These are phyloP conservation scores for Drosophila micromelanica DNA, from an alignment of 1,140 invertebrate genomes.

Conservation along the genomic window DNA sequence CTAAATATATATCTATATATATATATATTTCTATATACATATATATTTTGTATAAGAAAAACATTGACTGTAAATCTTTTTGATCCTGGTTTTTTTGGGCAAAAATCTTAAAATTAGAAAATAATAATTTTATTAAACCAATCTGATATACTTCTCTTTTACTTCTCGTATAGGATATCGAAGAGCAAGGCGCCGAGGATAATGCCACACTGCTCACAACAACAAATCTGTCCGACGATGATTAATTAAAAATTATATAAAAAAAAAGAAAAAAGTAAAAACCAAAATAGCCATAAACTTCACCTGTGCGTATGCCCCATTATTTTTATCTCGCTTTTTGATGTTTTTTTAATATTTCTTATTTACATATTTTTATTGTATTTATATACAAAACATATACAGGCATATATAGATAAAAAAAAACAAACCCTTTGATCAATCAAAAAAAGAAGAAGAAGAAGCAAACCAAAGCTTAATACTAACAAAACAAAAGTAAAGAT, in stretches of 20 bases:
- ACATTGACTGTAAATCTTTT: constrained; percentile 6
- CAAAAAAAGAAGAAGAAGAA: background rate
- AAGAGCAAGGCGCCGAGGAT: constrained; percentile 79
- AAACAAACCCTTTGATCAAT: constrained; percentile 20
- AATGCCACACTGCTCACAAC: constrained; percentile 81
- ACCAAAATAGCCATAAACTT: constrained; percentile 1
- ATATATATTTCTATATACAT: constrained; percentile 12
- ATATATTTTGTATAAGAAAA: constrained; percentile 68
- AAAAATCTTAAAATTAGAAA: background rate
- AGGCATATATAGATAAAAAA: constrained; percentile 31
- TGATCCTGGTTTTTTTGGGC: background rate
- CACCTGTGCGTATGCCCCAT: constrained; percentile 31
- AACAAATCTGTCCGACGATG: constrained; percentile 81
- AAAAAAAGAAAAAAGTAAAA: background rate
- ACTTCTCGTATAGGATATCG: constrained; percentile 63
- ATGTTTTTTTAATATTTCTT: constrained; percentile 38
- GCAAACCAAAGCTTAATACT: constrained; percentile 10
- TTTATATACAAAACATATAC: constrained; percentile 47
- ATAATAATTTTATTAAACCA: too few species aligned
- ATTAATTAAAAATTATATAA: constrained; percentile 53
- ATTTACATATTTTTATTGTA: constrained; percentile 43
- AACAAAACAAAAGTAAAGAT: constrained; percentile 9
- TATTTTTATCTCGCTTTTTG: constrained; percentile 36
- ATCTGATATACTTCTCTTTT: background rate
- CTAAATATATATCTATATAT: background rate